phyloP scores from a whole-genome alignment of 35 echinoderm and acorn worm genomes.

The Ophioderma brevispina region DNA sequence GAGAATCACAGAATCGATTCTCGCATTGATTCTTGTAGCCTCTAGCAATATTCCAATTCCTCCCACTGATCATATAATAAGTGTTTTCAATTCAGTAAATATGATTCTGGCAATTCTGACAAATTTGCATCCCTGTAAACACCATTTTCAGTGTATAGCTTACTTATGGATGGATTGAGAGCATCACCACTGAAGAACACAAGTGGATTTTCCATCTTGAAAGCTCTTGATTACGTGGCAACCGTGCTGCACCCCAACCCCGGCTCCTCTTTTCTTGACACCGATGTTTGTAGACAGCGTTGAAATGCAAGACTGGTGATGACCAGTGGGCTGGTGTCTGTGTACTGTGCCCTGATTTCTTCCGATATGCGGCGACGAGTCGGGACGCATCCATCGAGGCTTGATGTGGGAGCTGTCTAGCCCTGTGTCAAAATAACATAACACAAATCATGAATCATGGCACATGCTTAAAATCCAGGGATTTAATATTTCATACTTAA shows the following conservation, averaged over 20 bases:
- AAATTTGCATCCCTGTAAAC: no score
- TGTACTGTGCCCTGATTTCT: slow-evolving; percentile 76
- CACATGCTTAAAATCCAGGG: no score
- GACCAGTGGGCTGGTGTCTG: not conserved
- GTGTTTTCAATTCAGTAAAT: no score
- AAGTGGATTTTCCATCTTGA: slow-evolving; percentile 34
- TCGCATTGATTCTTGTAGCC: no score
- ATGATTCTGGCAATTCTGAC: no score
- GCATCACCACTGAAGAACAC: slow-evolving; percentile 82
- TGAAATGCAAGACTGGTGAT: slow-evolving; percentile 80
- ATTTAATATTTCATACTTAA: no score
- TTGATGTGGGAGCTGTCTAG: not conserved
- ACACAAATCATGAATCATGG: no score
- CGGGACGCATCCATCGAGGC: not conserved
- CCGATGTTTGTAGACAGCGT: slow-evolving; percentile 88
- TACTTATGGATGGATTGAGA: slow-evolving; percentile 82
- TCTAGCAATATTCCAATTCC: no score
- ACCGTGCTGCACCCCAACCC: slow-evolving; percentile 63
- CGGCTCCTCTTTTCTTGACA: slow-evolving; percentile 25
- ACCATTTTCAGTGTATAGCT: no score
- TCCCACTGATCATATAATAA: no score
- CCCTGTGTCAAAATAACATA: not conserved
- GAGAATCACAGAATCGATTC: no score
- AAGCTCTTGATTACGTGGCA: slow-evolving; percentile 66
- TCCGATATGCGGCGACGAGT: slow-evolving; percentile 54